Conservation (phyloP, 2,888 invertebrate species). For the Rhaphigaster nebulosa region DNA sequence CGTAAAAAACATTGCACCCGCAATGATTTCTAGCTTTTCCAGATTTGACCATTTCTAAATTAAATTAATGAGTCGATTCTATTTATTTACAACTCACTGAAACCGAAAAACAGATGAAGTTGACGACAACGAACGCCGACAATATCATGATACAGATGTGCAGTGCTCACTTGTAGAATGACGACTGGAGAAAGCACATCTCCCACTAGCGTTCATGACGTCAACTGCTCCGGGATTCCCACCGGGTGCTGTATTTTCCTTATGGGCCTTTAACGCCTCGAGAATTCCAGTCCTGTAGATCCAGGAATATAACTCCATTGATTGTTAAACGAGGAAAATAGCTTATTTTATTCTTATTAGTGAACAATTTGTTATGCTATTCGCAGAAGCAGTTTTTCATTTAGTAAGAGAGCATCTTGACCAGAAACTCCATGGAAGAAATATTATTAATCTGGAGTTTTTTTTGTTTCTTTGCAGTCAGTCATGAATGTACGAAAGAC, state of each 20-base stretch:
- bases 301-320: background rate
- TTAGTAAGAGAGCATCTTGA: no score
- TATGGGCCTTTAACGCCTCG: background rate
- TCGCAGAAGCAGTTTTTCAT: no score
- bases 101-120: background rate
- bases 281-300: background rate
- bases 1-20: background rate
- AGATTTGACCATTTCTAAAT: background rate
- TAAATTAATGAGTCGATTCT: background rate
- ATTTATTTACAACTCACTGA: background rate
- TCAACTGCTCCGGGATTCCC: background rate
- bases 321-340: background rate
- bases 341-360: background rate
- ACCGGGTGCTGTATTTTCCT: background rate
- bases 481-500: no score
- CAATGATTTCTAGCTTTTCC: background rate
- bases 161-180: background rate
- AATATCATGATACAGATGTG: background rate
- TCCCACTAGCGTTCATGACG: background rate
- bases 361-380: no score
- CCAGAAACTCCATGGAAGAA: no score
- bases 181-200: background rate
- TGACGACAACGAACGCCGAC: background rate
- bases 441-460: no score
- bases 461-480: no score